These are phyloP conservation scores for Mayetiola destructor DNA, from an alignment of 2,888 invertebrate species.

Conservation along the genomic window DNA sequence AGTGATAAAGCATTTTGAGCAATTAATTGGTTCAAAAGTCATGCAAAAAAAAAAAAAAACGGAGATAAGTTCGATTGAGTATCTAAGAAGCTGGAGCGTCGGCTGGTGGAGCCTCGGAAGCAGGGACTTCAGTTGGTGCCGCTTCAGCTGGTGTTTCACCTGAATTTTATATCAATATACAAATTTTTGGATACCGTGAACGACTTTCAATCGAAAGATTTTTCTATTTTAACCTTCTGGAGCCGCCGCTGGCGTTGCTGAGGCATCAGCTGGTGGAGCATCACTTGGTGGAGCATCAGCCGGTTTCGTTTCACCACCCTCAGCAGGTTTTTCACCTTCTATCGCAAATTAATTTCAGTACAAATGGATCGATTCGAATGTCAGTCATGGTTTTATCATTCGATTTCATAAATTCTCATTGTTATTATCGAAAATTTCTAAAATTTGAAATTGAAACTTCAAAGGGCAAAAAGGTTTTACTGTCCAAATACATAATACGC, in stretches of 20 bases:
- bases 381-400: no score
- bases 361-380: no score
- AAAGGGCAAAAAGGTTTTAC: no score
- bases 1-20: no score
- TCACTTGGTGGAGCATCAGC: slow-evolving; percentile 23
- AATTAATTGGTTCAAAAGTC: background rate
- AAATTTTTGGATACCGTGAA: no score
- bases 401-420: no score
- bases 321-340: slow-evolving; percentile 26
- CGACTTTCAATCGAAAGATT: no score
- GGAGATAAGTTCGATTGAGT: background rate
- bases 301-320: slow-evolving; percentile 24
- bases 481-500: no score
- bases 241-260: slow-evolving; percentile 21
- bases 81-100: slow-evolving; percentile 16
- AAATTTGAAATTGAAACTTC: no score
- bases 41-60: background rate
- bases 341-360: no score
- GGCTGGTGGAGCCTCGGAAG: slow-evolving; percentile 21
- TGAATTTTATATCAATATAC: no score
- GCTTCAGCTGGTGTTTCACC: slow-evolving; percentile 18
- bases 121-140: slow-evolving; percentile 13
- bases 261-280: slow-evolving; percentile 19
- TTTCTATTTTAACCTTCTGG: background rate
- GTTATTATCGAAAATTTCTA: no score